phyloP scores from a whole-genome alignment of 2,113 vertebrate genomes.

The Lasiurus cinereus region DNA sequence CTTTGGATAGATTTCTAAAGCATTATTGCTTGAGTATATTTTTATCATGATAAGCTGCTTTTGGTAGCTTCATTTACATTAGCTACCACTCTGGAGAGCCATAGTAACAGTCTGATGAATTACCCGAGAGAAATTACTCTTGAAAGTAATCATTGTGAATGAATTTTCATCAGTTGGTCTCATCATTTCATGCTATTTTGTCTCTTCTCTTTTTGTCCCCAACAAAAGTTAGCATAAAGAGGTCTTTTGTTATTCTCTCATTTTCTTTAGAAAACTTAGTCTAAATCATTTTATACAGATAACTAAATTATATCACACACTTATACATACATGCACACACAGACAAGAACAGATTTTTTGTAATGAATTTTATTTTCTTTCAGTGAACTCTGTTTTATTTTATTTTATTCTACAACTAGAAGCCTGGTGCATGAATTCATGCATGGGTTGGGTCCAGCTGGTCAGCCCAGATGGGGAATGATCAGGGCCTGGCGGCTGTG shows the following conservation, averaged over 20 bases:
- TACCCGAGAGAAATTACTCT: slow-evolving; percentile 66
- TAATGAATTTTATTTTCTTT: slow-evolving; percentile 40
- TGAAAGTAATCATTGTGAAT: slow-evolving; percentile 74
- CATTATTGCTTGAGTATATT: slow-evolving; percentile 66
- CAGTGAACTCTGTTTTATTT: slow-evolving; percentile 46
- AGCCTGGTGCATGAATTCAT: too few species aligned
- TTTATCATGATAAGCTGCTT: slow-evolving; percentile 57
- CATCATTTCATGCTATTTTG: slow-evolving; percentile 74
- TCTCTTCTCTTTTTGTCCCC: slow-evolving; percentile 52
- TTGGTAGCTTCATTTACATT: slow-evolving; percentile 64
- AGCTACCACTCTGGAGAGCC: slow-evolving; percentile 29
- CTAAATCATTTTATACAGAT: slow-evolving; percentile 47
- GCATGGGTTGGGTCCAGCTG: too few species aligned
- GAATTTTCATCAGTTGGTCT: slow-evolving; percentile 77
- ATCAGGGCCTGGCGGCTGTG: accelerated
- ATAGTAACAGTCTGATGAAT: slow-evolving; percentile 64
- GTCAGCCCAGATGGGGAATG: accelerated
- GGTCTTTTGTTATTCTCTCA: slow-evolving; percentile 67
- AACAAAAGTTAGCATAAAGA: slow-evolving; percentile 62
- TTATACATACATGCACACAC: not conserved
- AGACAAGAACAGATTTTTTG: not conserved
- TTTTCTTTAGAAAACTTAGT: slow-evolving; percentile 69
- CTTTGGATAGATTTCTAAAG: slow-evolving; percentile 66
- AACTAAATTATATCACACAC: not conserved
- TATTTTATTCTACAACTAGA: not conserved